phyloP scores from a whole-genome alignment of 2,797 vertebrate species.

The Crypturellus tataupa region DNA sequence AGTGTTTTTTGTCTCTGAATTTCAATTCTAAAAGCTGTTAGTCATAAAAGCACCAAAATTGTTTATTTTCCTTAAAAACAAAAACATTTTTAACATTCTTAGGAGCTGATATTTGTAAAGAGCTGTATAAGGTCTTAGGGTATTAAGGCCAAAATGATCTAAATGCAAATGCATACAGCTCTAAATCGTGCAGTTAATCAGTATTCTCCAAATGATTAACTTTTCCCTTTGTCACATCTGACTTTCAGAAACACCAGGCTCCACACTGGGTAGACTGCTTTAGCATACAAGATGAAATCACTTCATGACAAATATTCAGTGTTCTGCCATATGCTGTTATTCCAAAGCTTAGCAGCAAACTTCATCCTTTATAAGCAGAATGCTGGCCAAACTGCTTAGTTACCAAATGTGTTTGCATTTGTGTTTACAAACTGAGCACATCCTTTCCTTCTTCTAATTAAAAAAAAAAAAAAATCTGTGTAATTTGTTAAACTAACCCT shows the following conservation, averaged over 20 bases:
- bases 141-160: background rate
- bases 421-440: slow-evolving; percentile 69
- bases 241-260: slow-evolving; percentile 24
- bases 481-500: slow-evolving; percentile 18
- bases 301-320: slow-evolving; percentile 34
- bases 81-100: slow-evolving; percentile 44
- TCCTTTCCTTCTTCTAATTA: slow-evolving; percentile 44
- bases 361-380: slow-evolving; percentile 40
- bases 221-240: slow-evolving; percentile 24
- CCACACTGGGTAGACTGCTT: background rate
- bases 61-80: slow-evolving; percentile 2
- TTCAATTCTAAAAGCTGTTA: slow-evolving; percentile 25
- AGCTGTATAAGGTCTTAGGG: background rate
- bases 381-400: slow-evolving; percentile 71
- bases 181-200: background rate
- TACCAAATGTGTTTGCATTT: slow-evolving; percentile 75
- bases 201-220: background rate
- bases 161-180: background rate
- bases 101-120: background rate
- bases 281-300: slow-evolving; percentile 57
- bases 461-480: background rate
- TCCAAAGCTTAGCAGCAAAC: slow-evolving; percentile 57
- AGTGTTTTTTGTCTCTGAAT: background rate
- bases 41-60: background rate
- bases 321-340: slow-evolving; percentile 43